Percentiles rank a stretch among this genome's conserved stretches.
Conservation (phyloP, 2,797 vertebrate genomes). For the Peromyscus attwateri region DNA sequence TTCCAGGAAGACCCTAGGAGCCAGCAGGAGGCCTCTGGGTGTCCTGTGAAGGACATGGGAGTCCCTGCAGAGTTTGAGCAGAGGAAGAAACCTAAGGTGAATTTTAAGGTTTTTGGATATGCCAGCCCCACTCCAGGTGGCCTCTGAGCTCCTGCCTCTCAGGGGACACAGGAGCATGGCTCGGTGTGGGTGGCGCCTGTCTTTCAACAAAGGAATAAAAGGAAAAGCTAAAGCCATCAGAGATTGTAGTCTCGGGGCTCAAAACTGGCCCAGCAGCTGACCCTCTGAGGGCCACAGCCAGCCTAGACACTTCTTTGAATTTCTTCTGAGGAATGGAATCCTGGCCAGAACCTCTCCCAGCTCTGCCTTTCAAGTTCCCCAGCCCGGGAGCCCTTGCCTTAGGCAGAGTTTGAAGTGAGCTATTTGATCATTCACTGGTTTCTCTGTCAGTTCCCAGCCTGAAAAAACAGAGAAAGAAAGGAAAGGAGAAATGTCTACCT, state of each 20-base stretch:
- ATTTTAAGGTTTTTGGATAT: neutral
- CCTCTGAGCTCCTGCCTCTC: neutral
- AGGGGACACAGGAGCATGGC: neutral
- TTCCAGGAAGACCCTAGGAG: neutral
- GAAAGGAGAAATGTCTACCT: neutral
- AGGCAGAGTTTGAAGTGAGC: slow-evolving; percentile 64
- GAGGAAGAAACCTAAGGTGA: neutral
- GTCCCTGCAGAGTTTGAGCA: neutral
- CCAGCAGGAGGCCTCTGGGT: neutral
- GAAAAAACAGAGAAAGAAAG: neutral
- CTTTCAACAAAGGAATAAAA: slow-evolving; percentile 52
- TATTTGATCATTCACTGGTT: slow-evolving; percentile 73
- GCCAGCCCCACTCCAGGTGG: neutral
- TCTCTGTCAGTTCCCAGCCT: slow-evolving; percentile 40
- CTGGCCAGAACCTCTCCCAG: neutral
- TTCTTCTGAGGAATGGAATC: slow-evolving; percentile 72
- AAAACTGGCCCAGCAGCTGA: neutral
- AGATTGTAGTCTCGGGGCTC: neutral
- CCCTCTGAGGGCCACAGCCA: neutral
- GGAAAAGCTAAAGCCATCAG: slow-evolving; percentile 33
- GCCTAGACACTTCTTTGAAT: slow-evolving; percentile 66
- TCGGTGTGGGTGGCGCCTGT: neutral
- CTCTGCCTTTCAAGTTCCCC: slow-evolving; percentile 68
- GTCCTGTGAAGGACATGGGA: neutral
- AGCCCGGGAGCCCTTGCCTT: neutral